A percentile compares a stretch with the other conserved stretches of the same genome.
Conservation (phyloP, 2,797 vertebrate species). For the Pangasius mekongensis region DNA sequence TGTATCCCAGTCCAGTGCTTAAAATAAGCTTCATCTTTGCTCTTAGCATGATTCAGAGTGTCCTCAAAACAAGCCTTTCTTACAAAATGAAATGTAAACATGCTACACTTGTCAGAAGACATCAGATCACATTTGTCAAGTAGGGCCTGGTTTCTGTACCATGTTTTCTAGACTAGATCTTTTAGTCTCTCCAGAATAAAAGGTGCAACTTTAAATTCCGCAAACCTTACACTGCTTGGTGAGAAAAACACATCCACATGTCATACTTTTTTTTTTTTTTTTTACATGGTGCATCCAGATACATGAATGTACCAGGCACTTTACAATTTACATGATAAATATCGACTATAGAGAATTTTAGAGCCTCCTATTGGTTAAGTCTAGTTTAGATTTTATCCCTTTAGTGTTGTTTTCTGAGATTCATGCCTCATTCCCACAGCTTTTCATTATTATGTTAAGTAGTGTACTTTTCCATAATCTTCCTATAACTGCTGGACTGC, state of each 20-base stretch:
- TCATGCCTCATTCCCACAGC: background rate
- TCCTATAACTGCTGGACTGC: background rate
- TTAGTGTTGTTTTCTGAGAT: background rate
- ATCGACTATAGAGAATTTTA: background rate
- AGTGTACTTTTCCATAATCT: background rate
- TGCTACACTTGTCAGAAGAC: background rate
- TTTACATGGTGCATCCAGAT: background rate
- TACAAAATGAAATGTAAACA: conserved; percentile 8
- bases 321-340: background rate
- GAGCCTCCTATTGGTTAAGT: background rate
- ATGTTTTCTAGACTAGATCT: background rate
- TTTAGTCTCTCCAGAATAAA: background rate
- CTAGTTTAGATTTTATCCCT: background rate
- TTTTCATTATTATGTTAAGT: background rate
- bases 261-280: background rate
- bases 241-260: background rate
- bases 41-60: conserved; percentile 28
- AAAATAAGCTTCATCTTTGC: conserved; percentile 38
- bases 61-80: conserved; percentile 20
- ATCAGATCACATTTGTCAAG: background rate
- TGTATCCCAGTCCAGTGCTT: background rate
- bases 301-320: background rate
- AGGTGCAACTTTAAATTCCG: background rate
- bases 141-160: background rate
- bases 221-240: background rate